Conservation (phyloP, 2,888 invertebrate species). For the Plemyria rubiginata region DNA sequence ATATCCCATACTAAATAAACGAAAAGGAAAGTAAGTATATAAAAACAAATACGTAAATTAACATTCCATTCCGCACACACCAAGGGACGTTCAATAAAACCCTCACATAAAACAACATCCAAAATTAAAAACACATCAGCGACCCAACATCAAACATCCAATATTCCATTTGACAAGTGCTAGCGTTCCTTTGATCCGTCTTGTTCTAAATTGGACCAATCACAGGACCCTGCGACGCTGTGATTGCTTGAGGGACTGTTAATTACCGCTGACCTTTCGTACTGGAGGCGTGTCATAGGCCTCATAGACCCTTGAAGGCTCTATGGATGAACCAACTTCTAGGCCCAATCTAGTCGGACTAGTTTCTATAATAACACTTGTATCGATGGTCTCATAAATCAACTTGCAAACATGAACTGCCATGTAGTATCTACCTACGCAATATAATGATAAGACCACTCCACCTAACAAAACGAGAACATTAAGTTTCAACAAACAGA, state of each 20-base stretch:
- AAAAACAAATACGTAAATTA: slow-evolving; percentile 23
- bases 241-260: slow-evolving; percentile 82
- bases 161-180: slow-evolving; percentile 80
- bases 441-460: too few species aligned
- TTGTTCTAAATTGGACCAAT: slow-evolving; percentile 71
- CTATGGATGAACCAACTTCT: slow-evolving; percentile 14
- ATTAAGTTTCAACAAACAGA: too few species aligned
- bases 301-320: slow-evolving; percentile 27
- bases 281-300: slow-evolving; percentile 59
- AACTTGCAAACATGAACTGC: too few species aligned
- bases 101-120: slow-evolving; percentile 48
- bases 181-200: slow-evolving; percentile 72
- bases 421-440: too few species aligned
- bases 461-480: too few species aligned
- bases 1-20: neutral
- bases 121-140: slow-evolving; percentile 59
- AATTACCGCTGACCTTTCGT: slow-evolving; percentile 80
- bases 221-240: slow-evolving; percentile 63
- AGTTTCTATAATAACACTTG: neutral
- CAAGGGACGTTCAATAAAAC: slow-evolving; percentile 42
- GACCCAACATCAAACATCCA: slow-evolving; percentile 67
- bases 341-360: slow-evolving; percentile 1
- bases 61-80: slow-evolving; percentile 21
- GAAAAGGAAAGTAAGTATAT: slow-evolving; percentile 17
- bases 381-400: neutral